Percentiles rank a stretch among this genome's conserved stretches.
Evolutionary conservation across 1,140 invertebrate species (phyloP).

Genomic region (Condylostylus longicornis): DNA sequence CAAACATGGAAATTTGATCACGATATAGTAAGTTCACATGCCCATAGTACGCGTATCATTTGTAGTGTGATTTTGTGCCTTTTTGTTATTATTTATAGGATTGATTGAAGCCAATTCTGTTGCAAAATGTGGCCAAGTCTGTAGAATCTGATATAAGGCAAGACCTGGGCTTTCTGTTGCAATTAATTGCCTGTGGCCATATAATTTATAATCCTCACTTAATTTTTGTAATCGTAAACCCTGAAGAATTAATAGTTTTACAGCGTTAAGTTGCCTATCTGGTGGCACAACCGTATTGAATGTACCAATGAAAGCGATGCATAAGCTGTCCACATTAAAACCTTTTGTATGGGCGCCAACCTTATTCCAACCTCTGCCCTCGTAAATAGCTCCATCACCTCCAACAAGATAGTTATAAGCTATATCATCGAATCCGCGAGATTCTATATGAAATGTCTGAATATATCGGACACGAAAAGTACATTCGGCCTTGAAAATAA

Average conservation of each 20-base stretch:
- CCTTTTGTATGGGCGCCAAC: conserved; percentile 44
- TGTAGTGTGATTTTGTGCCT: too few species aligned
- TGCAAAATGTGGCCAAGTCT: conserved; percentile 43
- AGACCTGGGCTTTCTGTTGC: conserved; percentile 47
- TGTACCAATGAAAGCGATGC: conserved; percentile 55
- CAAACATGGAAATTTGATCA: too few species aligned
- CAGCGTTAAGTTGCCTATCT: conserved; percentile 40
- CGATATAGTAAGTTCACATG: too few species aligned
- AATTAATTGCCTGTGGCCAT: conserved; percentile 44
- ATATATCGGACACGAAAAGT: conserved; percentile 38
- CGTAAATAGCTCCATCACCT: conserved; percentile 43
- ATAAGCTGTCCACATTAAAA: conserved; percentile 43
- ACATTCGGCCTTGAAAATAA: conserved; percentile 37
- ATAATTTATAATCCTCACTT: conserved; percentile 39
- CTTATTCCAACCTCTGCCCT: conserved; percentile 48
- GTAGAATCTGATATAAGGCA: conserved; percentile 41
- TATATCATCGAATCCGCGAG: conserved; percentile 43
- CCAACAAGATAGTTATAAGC: conserved; percentile 55
- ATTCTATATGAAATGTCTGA: conserved; percentile 59
- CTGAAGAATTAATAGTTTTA: conserved; percentile 42
- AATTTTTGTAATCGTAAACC: conserved; percentile 41
- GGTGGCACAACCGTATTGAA: conserved; percentile 38
- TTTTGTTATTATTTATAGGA: too few species aligned
- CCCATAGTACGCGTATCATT: too few species aligned
- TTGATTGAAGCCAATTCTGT: too few species aligned